Evolutionary conservation across 1,140 invertebrate genomes (phyloP).

Genomic region (Tetraneura akinire): DNA sequence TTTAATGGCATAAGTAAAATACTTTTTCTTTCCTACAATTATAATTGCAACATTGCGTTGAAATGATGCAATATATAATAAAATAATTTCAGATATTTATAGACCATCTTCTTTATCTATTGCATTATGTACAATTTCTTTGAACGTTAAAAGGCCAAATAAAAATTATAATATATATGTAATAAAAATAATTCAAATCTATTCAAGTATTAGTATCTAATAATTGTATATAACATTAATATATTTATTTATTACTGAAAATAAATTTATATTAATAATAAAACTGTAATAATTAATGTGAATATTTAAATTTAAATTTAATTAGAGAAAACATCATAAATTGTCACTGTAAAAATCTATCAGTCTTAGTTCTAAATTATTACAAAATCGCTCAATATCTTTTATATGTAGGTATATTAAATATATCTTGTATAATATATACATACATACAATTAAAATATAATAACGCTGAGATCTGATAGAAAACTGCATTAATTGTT

Average conservation of each 20-base stretch:
- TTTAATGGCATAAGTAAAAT: not conserved
- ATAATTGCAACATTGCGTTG: too few species aligned
- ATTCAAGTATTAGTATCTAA: not conserved
- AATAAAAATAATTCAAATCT: constrained; percentile 20
- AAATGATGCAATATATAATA: too few species aligned
- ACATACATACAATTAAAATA: constrained; percentile 36
- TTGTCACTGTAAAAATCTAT: constrained; percentile 33
- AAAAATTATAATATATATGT: not conserved
- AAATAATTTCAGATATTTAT: too few species aligned
- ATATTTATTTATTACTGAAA: not conserved
- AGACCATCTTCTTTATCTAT: too few species aligned
- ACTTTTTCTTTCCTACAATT: not conserved
- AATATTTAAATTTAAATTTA: not conserved
- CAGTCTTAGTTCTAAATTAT: constrained; percentile 48
- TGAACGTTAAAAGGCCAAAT: constrained; percentile 13
- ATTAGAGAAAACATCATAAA: not conserved
- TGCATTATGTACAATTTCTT: too few species aligned
- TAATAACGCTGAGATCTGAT: constrained; percentile 48
- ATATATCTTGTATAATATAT: too few species aligned
- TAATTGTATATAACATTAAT: not conserved
- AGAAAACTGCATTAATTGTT: constrained; percentile 50
- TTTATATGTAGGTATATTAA: not conserved
- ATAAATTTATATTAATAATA: constrained; percentile 3
- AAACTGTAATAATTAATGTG: not conserved
- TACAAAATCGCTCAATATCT: constrained; percentile 33